Percentiles rank a stretch among this genome's conserved stretches.
Conservation (phyloP, 2,888 invertebrate genomes). For the Idaea aversata region DNA sequence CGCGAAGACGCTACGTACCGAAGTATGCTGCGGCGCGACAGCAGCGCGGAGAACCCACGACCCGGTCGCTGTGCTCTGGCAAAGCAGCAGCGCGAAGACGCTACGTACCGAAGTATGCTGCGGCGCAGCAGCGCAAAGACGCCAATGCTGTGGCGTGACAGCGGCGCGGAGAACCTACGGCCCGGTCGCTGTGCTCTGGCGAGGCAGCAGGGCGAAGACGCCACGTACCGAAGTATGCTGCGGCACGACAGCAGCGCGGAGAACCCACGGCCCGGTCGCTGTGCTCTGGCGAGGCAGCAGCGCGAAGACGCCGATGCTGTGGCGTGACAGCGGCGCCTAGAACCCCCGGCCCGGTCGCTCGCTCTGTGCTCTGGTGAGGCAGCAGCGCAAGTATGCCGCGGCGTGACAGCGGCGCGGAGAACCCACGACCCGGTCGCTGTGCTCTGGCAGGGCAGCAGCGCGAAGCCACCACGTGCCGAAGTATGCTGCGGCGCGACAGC, state of each 20-base stretch:
- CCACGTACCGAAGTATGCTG: neutral
- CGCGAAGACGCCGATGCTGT: neutral
- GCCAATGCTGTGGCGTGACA: neutral
- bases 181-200: conserved; percentile 4
- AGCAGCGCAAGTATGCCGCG: neutral
- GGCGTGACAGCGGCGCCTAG: conserved; percentile 13
- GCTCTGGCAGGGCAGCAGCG: conserved; percentile 4
- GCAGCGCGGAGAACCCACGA: neutral
- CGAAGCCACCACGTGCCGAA: neutral
- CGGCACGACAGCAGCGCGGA: conserved; percentile 2
- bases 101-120: neutral
- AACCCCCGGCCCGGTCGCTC: neutral
- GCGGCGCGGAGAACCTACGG: neutral
- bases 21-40: neutral
- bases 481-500: neutral
- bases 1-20: neutral
- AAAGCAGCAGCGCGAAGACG: neutral
- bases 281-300: conserved; percentile 1
- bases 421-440: neutral
- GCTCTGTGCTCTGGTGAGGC: conserved; percentile 7
- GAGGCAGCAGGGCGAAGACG: conserved; percentile 5
- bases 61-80: no score
- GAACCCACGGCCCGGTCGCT: neutral
- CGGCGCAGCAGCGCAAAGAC: conserved; percentile 6
- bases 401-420: conserved; percentile 6